Conservation (phyloP, 1,140 invertebrate species). For the Euschistus heros region DNA sequence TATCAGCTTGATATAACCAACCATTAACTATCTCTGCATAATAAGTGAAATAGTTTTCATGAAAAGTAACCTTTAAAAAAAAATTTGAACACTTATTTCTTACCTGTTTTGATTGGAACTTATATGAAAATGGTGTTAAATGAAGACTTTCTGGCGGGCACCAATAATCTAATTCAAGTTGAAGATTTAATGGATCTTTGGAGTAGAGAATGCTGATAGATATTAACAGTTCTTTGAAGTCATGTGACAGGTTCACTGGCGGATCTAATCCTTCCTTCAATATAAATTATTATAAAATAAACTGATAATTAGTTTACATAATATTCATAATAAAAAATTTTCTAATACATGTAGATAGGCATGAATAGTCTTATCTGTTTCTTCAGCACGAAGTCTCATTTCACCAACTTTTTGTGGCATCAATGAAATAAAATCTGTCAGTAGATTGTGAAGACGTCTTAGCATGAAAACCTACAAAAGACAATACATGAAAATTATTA, state of each 20-base stretch:
- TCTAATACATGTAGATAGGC: slow-evolving; percentile 51
- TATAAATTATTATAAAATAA: not conserved
- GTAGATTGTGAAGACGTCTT: slow-evolving; percentile 67
- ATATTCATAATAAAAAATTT: not conserved
- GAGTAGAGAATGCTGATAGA: slow-evolving; percentile 68
- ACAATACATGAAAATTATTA: not conserved
- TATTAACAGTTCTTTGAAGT: slow-evolving; percentile 74
- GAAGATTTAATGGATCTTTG: slow-evolving; percentile 58
- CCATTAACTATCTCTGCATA: too few species aligned
- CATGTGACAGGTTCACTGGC: slow-evolving; percentile 57
- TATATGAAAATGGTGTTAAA: slow-evolving; percentile 32
- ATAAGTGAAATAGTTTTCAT: too few species aligned
- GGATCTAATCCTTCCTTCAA: slow-evolving; percentile 65
- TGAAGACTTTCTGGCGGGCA: slow-evolving; percentile 45
- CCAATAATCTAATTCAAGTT: slow-evolving; percentile 74
- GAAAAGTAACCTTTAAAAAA: too few species aligned
- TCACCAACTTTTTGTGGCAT: slow-evolving; percentile 88
- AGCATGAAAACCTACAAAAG: slow-evolving; percentile 58
- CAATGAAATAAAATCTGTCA: slow-evolving; percentile 85
- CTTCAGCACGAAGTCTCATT: slow-evolving; percentile 72
- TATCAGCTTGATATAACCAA: too few species aligned
- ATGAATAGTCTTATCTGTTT: slow-evolving; percentile 70
- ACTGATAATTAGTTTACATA: not conserved
- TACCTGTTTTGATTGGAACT: slow-evolving; percentile 29
- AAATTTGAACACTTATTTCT: too few species aligned